Evolutionary conservation across 2,113 vertebrate species (phyloP).

Genomic region (Vimba vimba): DNA sequence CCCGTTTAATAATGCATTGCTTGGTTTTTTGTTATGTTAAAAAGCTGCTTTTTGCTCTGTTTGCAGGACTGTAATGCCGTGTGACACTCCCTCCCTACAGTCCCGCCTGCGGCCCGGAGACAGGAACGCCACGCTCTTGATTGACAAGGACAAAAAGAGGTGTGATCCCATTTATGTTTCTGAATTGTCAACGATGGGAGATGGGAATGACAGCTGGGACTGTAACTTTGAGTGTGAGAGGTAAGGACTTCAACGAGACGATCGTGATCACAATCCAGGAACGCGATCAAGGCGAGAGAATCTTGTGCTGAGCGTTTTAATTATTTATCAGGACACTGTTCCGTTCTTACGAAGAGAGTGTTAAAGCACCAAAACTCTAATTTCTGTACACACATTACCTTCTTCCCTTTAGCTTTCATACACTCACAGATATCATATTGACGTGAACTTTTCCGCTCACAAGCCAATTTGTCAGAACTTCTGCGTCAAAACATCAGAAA

Average conservation of each 20-base stretch:
- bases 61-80: slow-evolving; percentile 76
- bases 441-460: no score
- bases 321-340: slow-evolving; percentile 25
- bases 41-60: slow-evolving; percentile 72
- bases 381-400: slow-evolving; percentile 5
- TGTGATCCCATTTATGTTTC: slow-evolving; percentile 74
- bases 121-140: slow-evolving; percentile 65
- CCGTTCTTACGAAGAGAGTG: not conserved
- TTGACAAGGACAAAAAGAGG: slow-evolving; percentile 82
- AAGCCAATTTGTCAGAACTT: not conserved
- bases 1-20: slow-evolving; percentile 76
- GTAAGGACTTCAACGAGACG: slow-evolving; percentile 64
- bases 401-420: not conserved
- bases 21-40: slow-evolving; percentile 73
- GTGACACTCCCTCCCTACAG: slow-evolving; percentile 76
- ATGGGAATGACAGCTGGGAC: slow-evolving; percentile 75
- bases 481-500: not conserved
- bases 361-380: not conserved
- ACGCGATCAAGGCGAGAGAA: slow-evolving; percentile 59
- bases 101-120: slow-evolving; percentile 69
- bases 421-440: not conserved
- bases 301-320: slow-evolving; percentile 66
- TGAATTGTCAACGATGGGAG: slow-evolving; percentile 70
- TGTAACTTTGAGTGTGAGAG: slow-evolving; percentile 77
- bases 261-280: slow-evolving; percentile 77